Evolutionary conservation across 2,113 vertebrate genomes (phyloP).

Genomic region (Trogon melanurus): DNA sequence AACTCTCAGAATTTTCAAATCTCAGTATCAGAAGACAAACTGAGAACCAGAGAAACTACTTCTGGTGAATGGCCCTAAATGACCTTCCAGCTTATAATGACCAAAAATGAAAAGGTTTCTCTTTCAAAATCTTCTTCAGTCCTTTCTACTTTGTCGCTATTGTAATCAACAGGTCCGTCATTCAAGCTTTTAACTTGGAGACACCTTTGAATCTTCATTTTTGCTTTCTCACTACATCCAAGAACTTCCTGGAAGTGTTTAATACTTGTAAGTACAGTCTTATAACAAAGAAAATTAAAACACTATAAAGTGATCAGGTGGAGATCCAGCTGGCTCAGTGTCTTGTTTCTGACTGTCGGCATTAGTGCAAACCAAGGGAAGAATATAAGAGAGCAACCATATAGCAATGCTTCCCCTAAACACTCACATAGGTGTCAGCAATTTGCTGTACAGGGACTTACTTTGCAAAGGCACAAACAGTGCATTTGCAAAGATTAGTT

Average conservation of each 20-base stretch:
- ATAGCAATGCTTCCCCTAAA: neutral
- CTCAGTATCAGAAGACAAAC: neutral
- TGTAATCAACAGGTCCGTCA: neutral
- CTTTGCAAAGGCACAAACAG: neutral
- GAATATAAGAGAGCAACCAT: neutral
- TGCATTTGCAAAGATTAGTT: neutral
- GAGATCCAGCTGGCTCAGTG: neutral
- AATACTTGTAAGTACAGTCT: neutral
- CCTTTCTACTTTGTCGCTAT: neutral
- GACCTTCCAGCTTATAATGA: neutral
- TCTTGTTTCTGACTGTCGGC: neutral
- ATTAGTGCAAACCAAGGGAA: neutral
- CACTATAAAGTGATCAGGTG: neutral
- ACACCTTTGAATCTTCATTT: neutral
- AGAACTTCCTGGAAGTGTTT: conserved; percentile 5
- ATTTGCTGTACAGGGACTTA: neutral
- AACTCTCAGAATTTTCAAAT: neutral
- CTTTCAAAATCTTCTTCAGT: neutral
- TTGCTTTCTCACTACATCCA: neutral
- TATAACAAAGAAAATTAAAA: neutral
- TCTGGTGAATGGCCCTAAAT: neutral
- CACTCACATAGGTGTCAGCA: neutral
- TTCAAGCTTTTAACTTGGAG: neutral
- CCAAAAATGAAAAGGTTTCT: neutral
- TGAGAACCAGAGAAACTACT: neutral